Percentiles rank a stretch among this genome's conserved stretches.
These are phyloP conservation scores for Saimiri boliviensis DNA, from an alignment of 2,113 vertebrate species.

Conservation along the genomic window DNA sequence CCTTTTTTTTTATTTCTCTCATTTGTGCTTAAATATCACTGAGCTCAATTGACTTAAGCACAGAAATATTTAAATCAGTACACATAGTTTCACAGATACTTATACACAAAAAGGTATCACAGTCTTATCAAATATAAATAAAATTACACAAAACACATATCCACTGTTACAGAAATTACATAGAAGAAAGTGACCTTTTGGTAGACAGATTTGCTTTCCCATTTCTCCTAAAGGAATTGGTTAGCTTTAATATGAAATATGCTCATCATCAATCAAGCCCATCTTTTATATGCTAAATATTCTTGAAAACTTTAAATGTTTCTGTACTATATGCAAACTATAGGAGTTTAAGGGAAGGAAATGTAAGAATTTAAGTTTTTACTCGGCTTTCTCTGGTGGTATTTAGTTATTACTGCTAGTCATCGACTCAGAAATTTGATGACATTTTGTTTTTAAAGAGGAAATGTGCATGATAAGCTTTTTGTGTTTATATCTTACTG, in stretches of 20 bases:
- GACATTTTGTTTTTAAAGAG: background rate
- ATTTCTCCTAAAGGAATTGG: background rate
- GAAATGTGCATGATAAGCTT: background rate
- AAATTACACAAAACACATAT: background rate
- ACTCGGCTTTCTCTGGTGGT: background rate
- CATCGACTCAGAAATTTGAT: slow-evolving; percentile 5
- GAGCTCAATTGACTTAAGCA: background rate
- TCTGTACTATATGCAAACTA: background rate
- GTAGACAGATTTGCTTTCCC: background rate
- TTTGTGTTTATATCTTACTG: background rate
- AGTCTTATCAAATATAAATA: slow-evolving; percentile 58
- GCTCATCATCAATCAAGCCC: background rate
- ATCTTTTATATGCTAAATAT: background rate
- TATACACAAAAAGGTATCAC: slow-evolving; percentile 31
- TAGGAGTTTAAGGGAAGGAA: background rate
- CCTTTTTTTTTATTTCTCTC: background rate
- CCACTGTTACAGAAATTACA: background rate
- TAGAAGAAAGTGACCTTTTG: background rate
- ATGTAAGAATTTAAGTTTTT: background rate
- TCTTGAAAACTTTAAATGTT: background rate
- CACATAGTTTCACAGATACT: slow-evolving; percentile 26
- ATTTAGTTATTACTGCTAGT: background rate
- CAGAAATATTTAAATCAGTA: slow-evolving; percentile 46
- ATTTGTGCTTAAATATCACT: slow-evolving; percentile 28
- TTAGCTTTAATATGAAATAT: slow-evolving; percentile 19